Evolutionary conservation across 2,888 invertebrate genomes (phyloP).

Genomic region (Carpatolechia fugitivella): DNA sequence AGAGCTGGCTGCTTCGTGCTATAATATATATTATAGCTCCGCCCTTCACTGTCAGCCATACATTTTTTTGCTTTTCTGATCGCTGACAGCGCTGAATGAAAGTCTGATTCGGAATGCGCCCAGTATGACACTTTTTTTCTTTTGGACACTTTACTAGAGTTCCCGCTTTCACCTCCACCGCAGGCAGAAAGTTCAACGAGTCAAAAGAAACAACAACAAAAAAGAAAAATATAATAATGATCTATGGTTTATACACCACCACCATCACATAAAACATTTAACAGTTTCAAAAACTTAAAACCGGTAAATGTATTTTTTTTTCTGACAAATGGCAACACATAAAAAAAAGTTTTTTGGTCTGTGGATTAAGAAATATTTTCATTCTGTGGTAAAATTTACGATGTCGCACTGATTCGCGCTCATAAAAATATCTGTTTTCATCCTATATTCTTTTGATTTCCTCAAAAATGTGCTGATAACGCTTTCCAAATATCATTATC

Average conservation of each 20-base stretch:
- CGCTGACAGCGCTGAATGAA: too few species aligned
- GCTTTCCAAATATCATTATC: not conserved
- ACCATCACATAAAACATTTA: not conserved
- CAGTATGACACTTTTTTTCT: too few species aligned
- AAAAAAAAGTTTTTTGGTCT: not conserved
- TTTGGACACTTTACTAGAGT: too few species aligned
- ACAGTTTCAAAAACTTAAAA: not conserved
- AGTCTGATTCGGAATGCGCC: too few species aligned
- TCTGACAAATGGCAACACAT: not conserved
- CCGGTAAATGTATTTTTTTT: not conserved
- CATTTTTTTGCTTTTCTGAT: too few species aligned
- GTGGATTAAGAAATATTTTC: too few species aligned
- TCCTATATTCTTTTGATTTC: not conserved
- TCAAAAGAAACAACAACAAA: not conserved
- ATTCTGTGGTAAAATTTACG: too few species aligned
- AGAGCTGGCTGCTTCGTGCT: too few species aligned
- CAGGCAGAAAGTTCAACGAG: not conserved
- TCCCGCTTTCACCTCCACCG: not conserved
- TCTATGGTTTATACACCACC: not conserved
- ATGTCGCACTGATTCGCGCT: too few species aligned
- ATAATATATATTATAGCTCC: too few species aligned
- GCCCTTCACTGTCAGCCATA: too few species aligned
- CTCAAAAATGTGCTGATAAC: not conserved
- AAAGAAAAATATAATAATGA: not conserved
- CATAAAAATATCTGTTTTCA: not conserved